phyloP scores from a whole-genome alignment of 2,888 invertebrate species.

The Philereme transversata region DNA sequence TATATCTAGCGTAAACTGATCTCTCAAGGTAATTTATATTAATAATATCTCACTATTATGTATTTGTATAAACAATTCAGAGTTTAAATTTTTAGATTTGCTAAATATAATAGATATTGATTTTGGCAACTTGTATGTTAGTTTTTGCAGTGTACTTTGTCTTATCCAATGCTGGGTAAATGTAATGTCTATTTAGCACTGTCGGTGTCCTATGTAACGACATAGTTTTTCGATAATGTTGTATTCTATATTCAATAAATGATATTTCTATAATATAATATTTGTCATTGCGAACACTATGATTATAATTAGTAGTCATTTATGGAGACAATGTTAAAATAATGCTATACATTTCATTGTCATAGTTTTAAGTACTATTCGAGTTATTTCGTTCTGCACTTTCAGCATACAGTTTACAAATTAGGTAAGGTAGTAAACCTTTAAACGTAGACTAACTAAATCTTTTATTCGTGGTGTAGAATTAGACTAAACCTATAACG shows the following conservation, averaged over 20 bases:
- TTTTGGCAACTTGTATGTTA: slow-evolving; percentile 71
- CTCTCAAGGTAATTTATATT: slow-evolving; percentile 81
- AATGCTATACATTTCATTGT: slow-evolving; percentile 80
- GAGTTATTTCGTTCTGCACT: slow-evolving; percentile 81
- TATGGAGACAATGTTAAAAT: slow-evolving; percentile 74
- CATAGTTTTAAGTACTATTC: slow-evolving; percentile 80
- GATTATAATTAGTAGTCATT: slow-evolving; percentile 76
- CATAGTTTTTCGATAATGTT: slow-evolving; percentile 82
- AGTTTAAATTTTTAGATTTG: slow-evolving; percentile 76
- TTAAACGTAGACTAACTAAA: slow-evolving; percentile 72
- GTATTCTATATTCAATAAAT: slow-evolving; percentile 83
- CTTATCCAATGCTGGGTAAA: slow-evolving; percentile 72
- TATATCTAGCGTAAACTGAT: slow-evolving; percentile 82
- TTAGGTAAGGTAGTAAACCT: slow-evolving; percentile 69
- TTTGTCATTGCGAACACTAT: slow-evolving; percentile 79
- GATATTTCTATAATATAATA: slow-evolving; percentile 81
- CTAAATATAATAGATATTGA: slow-evolving; percentile 66
- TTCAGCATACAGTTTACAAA: slow-evolving; percentile 76
- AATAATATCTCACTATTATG: slow-evolving; percentile 78
- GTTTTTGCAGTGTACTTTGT: slow-evolving; percentile 69
- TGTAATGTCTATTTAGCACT: slow-evolving; percentile 71
- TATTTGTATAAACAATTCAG: slow-evolving; percentile 80
- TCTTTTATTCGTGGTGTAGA: slow-evolving; percentile 76
- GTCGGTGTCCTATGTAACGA: slow-evolving; percentile 78
- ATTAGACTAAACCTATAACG: slow-evolving; percentile 69